These are phyloP conservation scores for Zapornia atra DNA, from an alignment of 2,113 vertebrate species.

Conservation along the genomic window DNA sequence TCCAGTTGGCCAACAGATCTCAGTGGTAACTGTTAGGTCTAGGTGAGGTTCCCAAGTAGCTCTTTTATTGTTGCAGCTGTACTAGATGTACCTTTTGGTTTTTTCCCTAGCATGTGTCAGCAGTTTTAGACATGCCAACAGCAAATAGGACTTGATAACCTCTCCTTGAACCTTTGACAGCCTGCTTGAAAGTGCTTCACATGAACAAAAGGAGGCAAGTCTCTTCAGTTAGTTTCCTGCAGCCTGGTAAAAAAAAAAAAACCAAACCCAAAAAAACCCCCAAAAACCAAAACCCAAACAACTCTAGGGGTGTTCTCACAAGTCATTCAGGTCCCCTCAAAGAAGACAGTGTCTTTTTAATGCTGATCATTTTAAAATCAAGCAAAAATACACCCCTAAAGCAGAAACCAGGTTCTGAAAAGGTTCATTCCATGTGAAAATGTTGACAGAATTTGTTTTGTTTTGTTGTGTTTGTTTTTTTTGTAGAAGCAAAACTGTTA, in stretches of 20 bases:
- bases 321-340: neutral
- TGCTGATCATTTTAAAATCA: neutral
- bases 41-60: neutral
- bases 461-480: neutral
- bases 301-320: neutral
- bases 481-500: neutral
- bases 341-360: neutral
- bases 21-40: neutral
- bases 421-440: neutral
- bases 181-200: neutral
- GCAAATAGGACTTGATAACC: neutral
- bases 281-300: neutral
- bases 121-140: neutral
- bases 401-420: neutral
- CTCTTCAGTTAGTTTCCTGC: neutral
- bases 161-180: conserved; percentile 2
- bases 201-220: neutral
- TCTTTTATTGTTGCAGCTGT: neutral
- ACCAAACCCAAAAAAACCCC: too few species aligned
- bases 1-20: neutral
- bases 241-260: neutral
- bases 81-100: neutral
- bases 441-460: neutral
- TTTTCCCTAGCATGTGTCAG: neutral
- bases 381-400: neutral